Percentiles rank a stretch among this genome's conserved stretches.
Evolutionary conservation across 1,140 invertebrate species (phyloP).

Genomic region (honey bee (Apis mellifera)): DNA sequence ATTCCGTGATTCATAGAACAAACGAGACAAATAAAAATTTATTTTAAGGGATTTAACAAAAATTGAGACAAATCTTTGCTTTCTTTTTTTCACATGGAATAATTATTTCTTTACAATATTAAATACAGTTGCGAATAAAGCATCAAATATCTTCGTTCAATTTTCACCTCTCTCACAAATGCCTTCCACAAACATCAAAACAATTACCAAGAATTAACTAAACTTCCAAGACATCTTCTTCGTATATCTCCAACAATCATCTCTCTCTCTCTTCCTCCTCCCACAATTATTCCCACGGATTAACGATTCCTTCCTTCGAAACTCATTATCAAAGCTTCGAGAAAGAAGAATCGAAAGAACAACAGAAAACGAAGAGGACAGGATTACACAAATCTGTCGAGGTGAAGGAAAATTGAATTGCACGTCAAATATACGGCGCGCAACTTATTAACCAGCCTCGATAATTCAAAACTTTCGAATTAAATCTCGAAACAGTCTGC

Average conservation of each 20-base stretch:
- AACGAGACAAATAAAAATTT: no score
- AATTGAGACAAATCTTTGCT: no score
- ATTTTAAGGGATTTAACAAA: no score
- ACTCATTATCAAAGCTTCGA: background rate
- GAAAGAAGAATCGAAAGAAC: no score
- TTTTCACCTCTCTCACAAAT: no score
- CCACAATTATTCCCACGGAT: background rate
- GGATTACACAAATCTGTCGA: background rate
- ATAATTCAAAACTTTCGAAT: constrained; percentile 69
- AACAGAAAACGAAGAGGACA: background rate
- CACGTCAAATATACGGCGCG: background rate
- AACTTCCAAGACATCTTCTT: background rate
- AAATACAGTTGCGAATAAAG: no score
- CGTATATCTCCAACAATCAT: background rate
- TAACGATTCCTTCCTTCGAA: background rate
- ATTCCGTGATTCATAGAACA: no score
- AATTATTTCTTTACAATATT: no score
- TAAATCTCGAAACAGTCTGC: constrained; percentile 53
- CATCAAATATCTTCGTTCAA: background rate
- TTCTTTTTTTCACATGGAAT: no score
- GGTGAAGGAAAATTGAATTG: background rate
- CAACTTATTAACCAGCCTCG: constrained; percentile 45
- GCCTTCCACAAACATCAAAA: no score
- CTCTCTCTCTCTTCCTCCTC: no score
- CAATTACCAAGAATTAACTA: no score